Conservation (phyloP, 2,797 vertebrate species). For the Coilia nasus region DNA sequence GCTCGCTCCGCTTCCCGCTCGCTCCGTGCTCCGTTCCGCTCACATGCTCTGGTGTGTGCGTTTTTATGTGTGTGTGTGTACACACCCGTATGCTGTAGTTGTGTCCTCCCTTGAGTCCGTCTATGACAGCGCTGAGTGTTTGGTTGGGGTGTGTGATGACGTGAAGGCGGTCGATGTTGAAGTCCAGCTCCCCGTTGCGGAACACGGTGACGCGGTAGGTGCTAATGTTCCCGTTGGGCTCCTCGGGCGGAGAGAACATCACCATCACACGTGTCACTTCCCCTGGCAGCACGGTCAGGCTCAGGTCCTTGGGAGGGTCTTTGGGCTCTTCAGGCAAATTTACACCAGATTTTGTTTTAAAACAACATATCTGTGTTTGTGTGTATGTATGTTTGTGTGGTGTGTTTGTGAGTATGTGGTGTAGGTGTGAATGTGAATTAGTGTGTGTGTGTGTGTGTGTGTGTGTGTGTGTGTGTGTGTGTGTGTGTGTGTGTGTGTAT, state of each 20-base stretch:
- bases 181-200: conserved; percentile 78
- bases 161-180: conserved; percentile 79
- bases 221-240: conserved; percentile 91
- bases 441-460: background rate
- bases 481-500: background rate
- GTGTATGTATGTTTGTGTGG: background rate
- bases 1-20: too few species aligned
- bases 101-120: conserved; percentile 91
- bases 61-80: conserved; percentile 77
- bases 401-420: background rate
- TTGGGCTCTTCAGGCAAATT: conserved; percentile 79
- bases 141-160: conserved; percentile 78
- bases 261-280: conserved; percentile 88
- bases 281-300: conserved; percentile 83
- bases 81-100: conserved; percentile 83
- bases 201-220: conserved; percentile 86
- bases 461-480: background rate
- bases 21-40: too few species aligned
- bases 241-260: conserved; percentile 88
- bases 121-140: conserved; percentile 82
- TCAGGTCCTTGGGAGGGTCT: conserved; percentile 92
- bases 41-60: too few species aligned
- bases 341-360: background rate
- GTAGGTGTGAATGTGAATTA: background rate
- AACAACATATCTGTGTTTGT: background rate